A percentile compares a stretch with the other conserved stretches of the same genome.
phyloP scores from a whole-genome alignment of 2,888 invertebrate genomes.

The Chrysina gloriosa region DNA sequence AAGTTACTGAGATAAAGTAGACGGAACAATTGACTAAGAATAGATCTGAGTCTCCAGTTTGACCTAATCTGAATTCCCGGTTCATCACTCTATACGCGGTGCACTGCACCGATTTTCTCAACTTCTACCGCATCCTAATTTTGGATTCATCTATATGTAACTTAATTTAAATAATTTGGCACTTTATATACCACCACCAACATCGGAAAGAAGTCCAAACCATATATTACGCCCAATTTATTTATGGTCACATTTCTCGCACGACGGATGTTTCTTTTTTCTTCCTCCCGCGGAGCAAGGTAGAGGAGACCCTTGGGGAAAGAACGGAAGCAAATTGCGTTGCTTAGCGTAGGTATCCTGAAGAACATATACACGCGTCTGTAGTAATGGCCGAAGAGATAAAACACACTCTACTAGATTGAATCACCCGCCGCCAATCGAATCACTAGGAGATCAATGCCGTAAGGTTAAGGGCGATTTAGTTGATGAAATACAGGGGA shows the following conservation, averaged over 20 bases:
- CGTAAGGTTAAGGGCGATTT: slow-evolving; percentile 42
- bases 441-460: slow-evolving; percentile 40
- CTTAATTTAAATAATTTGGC: neutral
- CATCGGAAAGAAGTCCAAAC: neutral
- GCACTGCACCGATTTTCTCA: too few relatives aligned
- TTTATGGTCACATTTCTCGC: slow-evolving; percentile 23
- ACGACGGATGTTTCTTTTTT: slow-evolving; percentile 2
- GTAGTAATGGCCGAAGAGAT: slow-evolving; percentile 35
- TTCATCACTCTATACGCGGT: too few relatives aligned
- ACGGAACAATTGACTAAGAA: too few relatives aligned
- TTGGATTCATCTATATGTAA: too few relatives aligned
- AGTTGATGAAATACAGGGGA: slow-evolving; percentile 40
- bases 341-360: slow-evolving; percentile 21
- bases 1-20: too few relatives aligned
- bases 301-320: slow-evolving; percentile 1
- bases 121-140: too few relatives aligned
- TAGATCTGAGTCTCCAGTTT: too few relatives aligned
- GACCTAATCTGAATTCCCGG: too few relatives aligned
- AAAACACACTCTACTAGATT: slow-evolving; percentile 44
- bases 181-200: neutral
- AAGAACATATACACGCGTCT: slow-evolving; percentile 37
- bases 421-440: slow-evolving; percentile 39
- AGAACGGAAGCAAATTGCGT: slow-evolving; percentile 34
- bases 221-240: slow-evolving; percentile 23
- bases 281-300: neutral